These are phyloP conservation scores for Ornithorhynchus anatinus DNA, from an alignment of 2,113 vertebrate species.

Conservation along the genomic window DNA sequence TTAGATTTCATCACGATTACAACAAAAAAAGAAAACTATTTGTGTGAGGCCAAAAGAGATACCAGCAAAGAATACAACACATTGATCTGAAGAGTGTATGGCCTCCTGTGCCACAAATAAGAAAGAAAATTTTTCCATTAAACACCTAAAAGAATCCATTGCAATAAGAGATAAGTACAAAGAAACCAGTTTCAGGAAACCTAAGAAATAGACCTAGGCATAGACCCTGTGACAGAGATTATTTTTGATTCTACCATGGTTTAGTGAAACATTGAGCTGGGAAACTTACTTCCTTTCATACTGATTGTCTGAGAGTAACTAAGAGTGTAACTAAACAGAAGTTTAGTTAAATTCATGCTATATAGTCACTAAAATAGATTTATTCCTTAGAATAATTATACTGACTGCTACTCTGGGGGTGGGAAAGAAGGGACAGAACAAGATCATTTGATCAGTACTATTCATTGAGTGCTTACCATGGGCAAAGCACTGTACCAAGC, in stretches of 20 bases:
- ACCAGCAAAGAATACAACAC: not conserved
- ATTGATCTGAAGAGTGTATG: not conserved
- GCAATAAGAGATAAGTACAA: not conserved
- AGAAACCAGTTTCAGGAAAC: not conserved
- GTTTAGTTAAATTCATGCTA: too few species aligned
- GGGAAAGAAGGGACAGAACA: too few species aligned
- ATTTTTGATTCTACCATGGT: not conserved
- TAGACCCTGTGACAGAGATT: not conserved
- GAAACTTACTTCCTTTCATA: too few species aligned
- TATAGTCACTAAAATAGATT: too few species aligned
- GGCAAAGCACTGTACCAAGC: too few species aligned
- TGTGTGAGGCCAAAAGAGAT: not conserved
- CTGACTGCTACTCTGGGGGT: too few species aligned
- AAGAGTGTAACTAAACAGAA: too few species aligned
- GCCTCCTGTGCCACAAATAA: not conserved
- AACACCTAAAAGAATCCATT: not conserved
- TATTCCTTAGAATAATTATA: too few species aligned
- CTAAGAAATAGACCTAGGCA: not conserved
- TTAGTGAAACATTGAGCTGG: too few species aligned
- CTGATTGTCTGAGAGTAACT: too few species aligned
- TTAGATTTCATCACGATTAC: not conserved
- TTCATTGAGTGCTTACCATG: too few species aligned
- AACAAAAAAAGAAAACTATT: not conserved
- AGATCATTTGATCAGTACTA: too few species aligned
- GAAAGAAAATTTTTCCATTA: not conserved